Percentiles rank a stretch among this genome's conserved stretches.
Evolutionary conservation across 1,140 invertebrate genomes (phyloP).

Genomic region (Drosophila melanogaster): DNA sequence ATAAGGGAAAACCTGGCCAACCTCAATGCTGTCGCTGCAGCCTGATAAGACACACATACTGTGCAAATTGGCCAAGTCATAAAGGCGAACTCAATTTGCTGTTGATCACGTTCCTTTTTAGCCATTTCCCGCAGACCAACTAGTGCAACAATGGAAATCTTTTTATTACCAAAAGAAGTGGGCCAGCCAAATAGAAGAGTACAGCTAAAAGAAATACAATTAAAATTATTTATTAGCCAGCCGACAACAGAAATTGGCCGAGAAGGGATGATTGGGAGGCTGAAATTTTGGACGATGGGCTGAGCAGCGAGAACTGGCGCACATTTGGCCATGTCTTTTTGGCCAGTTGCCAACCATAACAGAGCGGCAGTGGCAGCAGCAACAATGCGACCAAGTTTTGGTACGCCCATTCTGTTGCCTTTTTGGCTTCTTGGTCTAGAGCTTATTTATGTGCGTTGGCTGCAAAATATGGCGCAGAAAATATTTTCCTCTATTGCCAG

Average conservation of each 20-base stretch:
- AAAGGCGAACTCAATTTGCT: constrained; percentile 64
- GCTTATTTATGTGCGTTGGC: constrained; percentile 80
- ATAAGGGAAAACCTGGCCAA: constrained; percentile 52
- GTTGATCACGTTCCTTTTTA: constrained; percentile 67
- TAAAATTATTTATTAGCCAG: constrained; percentile 81
- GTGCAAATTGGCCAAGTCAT: constrained; percentile 47
- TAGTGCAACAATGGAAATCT: constrained; percentile 58
- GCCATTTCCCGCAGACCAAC: constrained; percentile 20
- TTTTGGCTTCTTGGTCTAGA: constrained; percentile 72
- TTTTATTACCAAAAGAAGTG: constrained; percentile 59
- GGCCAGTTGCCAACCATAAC: constrained; percentile 71
- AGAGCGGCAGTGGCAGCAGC: constrained; percentile 37
- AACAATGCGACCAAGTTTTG: constrained; percentile 49
- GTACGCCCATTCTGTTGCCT: constrained; percentile 61
- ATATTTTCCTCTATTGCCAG: constrained; percentile 47
- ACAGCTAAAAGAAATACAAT: constrained; percentile 64
- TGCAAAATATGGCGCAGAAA: constrained; percentile 76
- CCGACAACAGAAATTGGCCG: constrained; percentile 57
- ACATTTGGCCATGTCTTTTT: constrained; percentile 80
- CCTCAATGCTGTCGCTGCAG: constrained; percentile 39
- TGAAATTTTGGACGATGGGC: constrained; percentile 45
- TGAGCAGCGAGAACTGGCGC: constrained; percentile 48
- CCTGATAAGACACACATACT: constrained; percentile 43
- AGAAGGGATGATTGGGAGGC: constrained; percentile 19
- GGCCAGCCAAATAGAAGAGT: constrained; percentile 41